Base-by-base conservation (phyloP, 2,888 invertebrate genomes). In the Thereva unica region DNA sequence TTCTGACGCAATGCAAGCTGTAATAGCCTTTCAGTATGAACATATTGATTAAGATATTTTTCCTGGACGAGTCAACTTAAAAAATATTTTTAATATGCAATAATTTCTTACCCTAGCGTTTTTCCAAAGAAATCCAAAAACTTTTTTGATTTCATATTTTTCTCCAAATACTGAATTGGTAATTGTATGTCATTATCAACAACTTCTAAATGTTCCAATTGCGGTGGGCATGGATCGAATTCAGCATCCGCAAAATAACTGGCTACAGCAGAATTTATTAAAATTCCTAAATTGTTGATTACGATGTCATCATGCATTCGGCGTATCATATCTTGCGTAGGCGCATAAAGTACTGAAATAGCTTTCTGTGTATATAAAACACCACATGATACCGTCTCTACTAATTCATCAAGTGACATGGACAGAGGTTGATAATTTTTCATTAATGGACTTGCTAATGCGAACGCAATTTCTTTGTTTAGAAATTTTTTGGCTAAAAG, bases 201-300 rank as follows among this genome's bases (percentile, higher is more conserved):
- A 66, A 78, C 68, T 68, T 78, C 77, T 10, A 80, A 74, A 69
- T 76, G 71, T 12, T 74, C 73, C 52, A 78, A 74, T 70, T 75
- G 75, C 34, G 76, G 73, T 40, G 72, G 68, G 59, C 72, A 45
- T 5, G 47, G 72, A 40, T 76, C 70, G 52, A 71, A 73, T 67
- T 77, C 76, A 61, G 75, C 77, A 61, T 78, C 76, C 57, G 78
- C 76, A 69, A 80, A 78, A 71, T 78, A 80, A 69, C 76, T 76
- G 57, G 78, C 79, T 71, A 79, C 78, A 57, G 78, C 75, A 37
- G 80, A 80, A 4, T 78, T 75, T 61, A 79, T 77, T 66, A 80
- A 80, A 5, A 78, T 77, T 78, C 80, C 79, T 61, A 80, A 80
- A 67, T 78, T 79, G 72, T 78, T 79, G 41, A 79, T 75, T 61